Evolutionary conservation across 2,888 invertebrate genomes (phyloP).

Genomic region (Drosophila niveifrons): DNA sequence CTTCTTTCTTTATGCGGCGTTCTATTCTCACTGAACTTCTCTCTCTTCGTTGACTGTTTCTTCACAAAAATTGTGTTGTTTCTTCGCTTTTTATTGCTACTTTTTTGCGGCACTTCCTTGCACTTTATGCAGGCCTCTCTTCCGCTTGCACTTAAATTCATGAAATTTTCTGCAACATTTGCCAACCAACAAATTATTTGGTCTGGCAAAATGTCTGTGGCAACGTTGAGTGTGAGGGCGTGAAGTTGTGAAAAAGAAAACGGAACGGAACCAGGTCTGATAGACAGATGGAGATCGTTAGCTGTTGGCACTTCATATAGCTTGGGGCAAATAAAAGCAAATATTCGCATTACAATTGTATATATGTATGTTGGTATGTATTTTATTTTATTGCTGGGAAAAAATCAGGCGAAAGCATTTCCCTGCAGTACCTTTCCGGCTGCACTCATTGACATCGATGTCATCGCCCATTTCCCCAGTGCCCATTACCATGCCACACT

Average conservation of each 20-base stretch:
- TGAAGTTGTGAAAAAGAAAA: neutral
- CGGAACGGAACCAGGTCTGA: conserved; percentile 22
- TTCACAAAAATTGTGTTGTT: conserved; percentile 2
- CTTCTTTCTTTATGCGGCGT: no score
- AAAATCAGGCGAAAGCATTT: conserved; percentile 41
- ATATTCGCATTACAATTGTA: conserved; percentile 39
- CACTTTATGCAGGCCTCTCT: neutral
- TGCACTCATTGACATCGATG: conserved; percentile 59
- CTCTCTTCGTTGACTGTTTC: neutral
- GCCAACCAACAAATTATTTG: conserved; percentile 10
- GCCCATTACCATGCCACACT: conserved; percentile 59
- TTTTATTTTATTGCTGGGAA: conserved; percentile 21
- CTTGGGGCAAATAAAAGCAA: conserved; percentile 52
- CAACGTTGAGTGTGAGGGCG: neutral
- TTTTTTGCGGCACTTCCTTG: neutral
- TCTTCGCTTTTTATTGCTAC: neutral
- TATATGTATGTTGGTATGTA: conserved; percentile 3
- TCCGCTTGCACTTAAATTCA: conserved; percentile 1
- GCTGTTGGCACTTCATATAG: conserved; percentile 46
- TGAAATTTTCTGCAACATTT: conserved; percentile 4
- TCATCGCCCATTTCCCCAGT: conserved; percentile 41
- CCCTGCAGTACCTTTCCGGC: conserved; percentile 27
- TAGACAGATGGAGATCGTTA: conserved; percentile 33
- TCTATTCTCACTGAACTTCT: no score
- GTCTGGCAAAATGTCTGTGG: conserved; percentile 31